Evolutionary conservation across 2,797 vertebrate genomes (phyloP), one percentile per base, ranked within the genome.

Genomic region (Hydrocynus forskahlii): DNA sequence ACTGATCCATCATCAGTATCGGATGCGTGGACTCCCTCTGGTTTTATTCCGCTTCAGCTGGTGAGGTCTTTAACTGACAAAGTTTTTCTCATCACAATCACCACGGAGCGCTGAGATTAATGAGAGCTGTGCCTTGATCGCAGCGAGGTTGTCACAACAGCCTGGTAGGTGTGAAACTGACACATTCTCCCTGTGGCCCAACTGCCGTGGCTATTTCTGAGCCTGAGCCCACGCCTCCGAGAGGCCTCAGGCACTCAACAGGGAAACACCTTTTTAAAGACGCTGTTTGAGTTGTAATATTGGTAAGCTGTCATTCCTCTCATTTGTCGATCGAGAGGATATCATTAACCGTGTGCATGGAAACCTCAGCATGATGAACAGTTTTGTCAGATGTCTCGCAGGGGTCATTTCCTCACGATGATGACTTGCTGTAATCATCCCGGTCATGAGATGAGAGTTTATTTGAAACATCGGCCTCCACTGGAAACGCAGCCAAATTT

Each of bases 361-460:
- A 71, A 1, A 23, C 40, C n/a, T 50, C 9, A 4, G 1, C 4
- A 52, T 68, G 72, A 75, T 81, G 21, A 60, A 81, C 10, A 52
- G 0, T 48, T 21, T 2, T 59, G 71, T 67, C 70, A 25, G 1
- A 6, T 16, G 2, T 73, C 50, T 57, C 29, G 4, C 16, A n/a
- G n/a, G 78, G 29, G 60, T 17, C 12, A 13, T 38, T 60, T 68
- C 21, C 45, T 50, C 52, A 25, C 43, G 16, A 16, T 45, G 54
- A 83, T 70, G 59, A 85, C 29, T 52, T 76, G 62, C 54, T 60
- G 79, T 17, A 54, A 68, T 79, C 52, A 40, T 43, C 73, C 70
- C 52, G 69, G 62, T 73, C 43, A 59, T 63, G 16, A 68, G 63
- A 54, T 76, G 71, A 76, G 35, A n/a, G 54, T 17, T 45, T 70